Percentiles rank a stretch among this genome's conserved stretches.
phyloP scores from a whole-genome alignment of 2,888 invertebrate genomes.

The Sphinx pinastri region DNA sequence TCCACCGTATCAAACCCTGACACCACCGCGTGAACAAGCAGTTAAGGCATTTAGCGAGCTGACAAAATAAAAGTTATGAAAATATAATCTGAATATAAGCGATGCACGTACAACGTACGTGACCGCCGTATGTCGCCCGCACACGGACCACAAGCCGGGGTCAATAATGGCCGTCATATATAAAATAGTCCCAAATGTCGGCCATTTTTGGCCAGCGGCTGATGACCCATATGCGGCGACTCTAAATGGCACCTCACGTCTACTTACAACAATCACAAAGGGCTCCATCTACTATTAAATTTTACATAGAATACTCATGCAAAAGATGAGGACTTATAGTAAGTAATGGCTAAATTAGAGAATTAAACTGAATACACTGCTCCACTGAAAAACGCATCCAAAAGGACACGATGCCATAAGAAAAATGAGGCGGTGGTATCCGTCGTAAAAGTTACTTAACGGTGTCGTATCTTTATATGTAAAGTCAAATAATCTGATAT shows the following conservation, averaged over 20 bases:
- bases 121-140: slow-evolving; percentile 36
- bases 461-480: no score
- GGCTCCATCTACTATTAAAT: slow-evolving; percentile 13
- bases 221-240: slow-evolving; percentile 62
- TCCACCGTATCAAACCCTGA: slow-evolving; percentile 21
- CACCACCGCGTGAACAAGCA: slow-evolving; percentile 35
- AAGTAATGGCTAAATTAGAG: slow-evolving; percentile 20
- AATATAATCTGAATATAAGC: slow-evolving; percentile 54
- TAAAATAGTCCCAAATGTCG: no score
- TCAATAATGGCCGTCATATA: no score
- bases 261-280: slow-evolving; percentile 25
- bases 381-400: not conserved
- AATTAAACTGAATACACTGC: slow-evolving; percentile 7
- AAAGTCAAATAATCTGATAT: no score
- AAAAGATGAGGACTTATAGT: slow-evolving; percentile 9
- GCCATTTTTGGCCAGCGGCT: not conserved
- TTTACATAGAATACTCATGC: slow-evolving; percentile 15
- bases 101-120: slow-evolving; percentile 66
- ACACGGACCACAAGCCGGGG: no score
- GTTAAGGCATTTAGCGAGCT: slow-evolving; percentile 59
- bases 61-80: slow-evolving; percentile 56
- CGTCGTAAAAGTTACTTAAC: no score
- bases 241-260: slow-evolving; percentile 76
- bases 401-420: not conserved
- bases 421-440: not conserved